These are phyloP conservation scores for Orchesella flavescens DNA, from an alignment of 2,888 invertebrate genomes.

Conservation along the genomic window DNA sequence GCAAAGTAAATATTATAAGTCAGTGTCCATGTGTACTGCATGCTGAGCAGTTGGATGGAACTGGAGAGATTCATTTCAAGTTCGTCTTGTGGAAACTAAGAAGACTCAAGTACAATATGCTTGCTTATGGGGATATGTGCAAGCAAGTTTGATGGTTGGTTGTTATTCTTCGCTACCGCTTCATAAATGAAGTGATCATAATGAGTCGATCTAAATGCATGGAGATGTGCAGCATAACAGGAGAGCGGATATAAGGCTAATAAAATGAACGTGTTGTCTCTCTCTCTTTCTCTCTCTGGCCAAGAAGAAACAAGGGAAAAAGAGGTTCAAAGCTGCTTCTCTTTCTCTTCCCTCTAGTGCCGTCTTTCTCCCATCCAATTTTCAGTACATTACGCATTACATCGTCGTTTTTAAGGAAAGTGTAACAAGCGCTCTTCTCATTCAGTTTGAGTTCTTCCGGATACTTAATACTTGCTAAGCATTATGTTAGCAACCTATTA, in stretches of 20 bases:
- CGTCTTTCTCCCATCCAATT: constrained; percentile 32
- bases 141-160: too few relatives aligned
- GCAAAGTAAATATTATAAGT: too few relatives aligned
- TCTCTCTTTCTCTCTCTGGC: too few relatives aligned
- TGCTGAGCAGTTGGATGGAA: too few relatives aligned
- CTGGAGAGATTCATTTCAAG: too few relatives aligned
- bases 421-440: not conserved
- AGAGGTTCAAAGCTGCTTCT: constrained; percentile 40
- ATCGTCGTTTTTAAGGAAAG: not conserved
- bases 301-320: constrained; percentile 21
- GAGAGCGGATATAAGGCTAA: constrained; percentile 49
- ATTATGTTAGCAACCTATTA: not conserved
- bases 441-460: not conserved
- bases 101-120: too few relatives aligned
- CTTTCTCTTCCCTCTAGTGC: not conserved
- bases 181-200: constrained; percentile 72
- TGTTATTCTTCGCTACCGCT: constrained; percentile 59
- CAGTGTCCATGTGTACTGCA: too few relatives aligned
- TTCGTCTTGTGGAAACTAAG: too few relatives aligned
- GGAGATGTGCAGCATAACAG: constrained; percentile 65
- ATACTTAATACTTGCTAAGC: not conserved
- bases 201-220: constrained; percentile 72
- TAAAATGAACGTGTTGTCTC: constrained; percentile 54
- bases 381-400: constrained; percentile 14
- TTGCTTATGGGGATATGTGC: too few relatives aligned